These are phyloP conservation scores for Melanerpes formicivorus DNA, from an alignment of 2,113 vertebrate species.

Conservation along the genomic window DNA sequence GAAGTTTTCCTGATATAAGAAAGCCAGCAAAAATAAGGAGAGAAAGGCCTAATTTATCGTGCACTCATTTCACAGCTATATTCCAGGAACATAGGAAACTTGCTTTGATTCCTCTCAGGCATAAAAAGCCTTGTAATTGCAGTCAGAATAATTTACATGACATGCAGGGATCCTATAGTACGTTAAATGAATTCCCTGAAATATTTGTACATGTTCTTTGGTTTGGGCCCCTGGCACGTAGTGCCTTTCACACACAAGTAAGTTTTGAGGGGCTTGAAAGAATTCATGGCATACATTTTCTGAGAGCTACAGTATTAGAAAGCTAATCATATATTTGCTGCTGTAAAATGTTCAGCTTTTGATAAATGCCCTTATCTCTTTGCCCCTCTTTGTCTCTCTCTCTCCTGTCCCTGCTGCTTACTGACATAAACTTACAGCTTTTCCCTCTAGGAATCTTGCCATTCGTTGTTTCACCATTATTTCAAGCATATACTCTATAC, in stretches of 20 bases:
- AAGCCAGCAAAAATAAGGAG: not conserved
- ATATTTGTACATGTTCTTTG: not conserved
- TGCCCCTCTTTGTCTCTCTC: not conserved
- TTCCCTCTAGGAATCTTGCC: not conserved
- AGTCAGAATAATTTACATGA: not conserved
- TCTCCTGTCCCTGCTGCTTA: not conserved
- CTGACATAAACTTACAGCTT: not conserved
- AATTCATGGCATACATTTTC: not conserved
- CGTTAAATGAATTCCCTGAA: constrained; percentile 25
- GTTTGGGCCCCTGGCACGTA: not conserved
- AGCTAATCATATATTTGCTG: not conserved
- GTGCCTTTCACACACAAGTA: not conserved
- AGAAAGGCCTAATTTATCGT: not conserved
- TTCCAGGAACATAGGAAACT: not conserved
- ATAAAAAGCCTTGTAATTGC: constrained; percentile 4
- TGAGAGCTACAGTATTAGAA: not conserved
- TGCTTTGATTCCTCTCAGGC: not conserved
- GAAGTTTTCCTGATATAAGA: not conserved
- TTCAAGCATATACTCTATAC: not conserved
- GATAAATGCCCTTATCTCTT: not conserved
- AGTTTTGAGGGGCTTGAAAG: not conserved
- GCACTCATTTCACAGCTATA: not conserved
- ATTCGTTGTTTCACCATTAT: constrained; percentile 4
- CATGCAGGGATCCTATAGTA: not conserved
- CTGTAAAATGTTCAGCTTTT: not conserved